Conservation (phyloP, 2,888 invertebrate genomes). For the Clostera curtula region DNA sequence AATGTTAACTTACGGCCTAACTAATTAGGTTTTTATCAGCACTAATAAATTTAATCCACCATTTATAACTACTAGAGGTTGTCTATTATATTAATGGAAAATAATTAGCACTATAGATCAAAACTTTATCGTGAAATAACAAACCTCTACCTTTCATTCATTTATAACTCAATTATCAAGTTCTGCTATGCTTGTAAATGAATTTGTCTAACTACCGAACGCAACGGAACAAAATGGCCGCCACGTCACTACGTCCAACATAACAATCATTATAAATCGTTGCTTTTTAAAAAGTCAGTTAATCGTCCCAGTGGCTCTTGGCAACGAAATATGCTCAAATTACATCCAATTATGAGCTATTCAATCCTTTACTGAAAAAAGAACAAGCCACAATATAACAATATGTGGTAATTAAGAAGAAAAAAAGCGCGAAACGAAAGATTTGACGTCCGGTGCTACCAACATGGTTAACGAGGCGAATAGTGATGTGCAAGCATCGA, state of each 20-base stretch:
- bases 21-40: too few species aligned
- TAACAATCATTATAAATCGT: constrained; percentile 51
- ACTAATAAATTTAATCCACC: too few species aligned
- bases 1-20: too few species aligned
- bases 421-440: constrained; percentile 63
- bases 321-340: constrained; percentile 68
- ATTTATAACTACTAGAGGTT: too few species aligned
- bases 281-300: constrained; percentile 52
- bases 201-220: constrained; percentile 51
- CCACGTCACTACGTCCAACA: constrained; percentile 41
- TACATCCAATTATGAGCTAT: constrained; percentile 73
- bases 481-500: constrained; percentile 45
- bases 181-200: constrained; percentile 46
- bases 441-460: constrained; percentile 60
- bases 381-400: constrained; percentile 44
- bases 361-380: constrained; percentile 65
- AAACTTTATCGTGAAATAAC: too few species aligned
- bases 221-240: constrained; percentile 54
- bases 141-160: too few species aligned
- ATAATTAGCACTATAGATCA: too few species aligned
- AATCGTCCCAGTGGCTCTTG: constrained; percentile 51
- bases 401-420: constrained; percentile 65
- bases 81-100: too few species aligned
- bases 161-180: constrained; percentile 44
- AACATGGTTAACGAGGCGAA: constrained; percentile 47